A percentile compares a stretch with the other conserved stretches of the same genome.
These are phyloP conservation scores for Escarpia spicata DNA, from an alignment of 2,888 invertebrate genomes.

Conservation along the genomic window DNA sequence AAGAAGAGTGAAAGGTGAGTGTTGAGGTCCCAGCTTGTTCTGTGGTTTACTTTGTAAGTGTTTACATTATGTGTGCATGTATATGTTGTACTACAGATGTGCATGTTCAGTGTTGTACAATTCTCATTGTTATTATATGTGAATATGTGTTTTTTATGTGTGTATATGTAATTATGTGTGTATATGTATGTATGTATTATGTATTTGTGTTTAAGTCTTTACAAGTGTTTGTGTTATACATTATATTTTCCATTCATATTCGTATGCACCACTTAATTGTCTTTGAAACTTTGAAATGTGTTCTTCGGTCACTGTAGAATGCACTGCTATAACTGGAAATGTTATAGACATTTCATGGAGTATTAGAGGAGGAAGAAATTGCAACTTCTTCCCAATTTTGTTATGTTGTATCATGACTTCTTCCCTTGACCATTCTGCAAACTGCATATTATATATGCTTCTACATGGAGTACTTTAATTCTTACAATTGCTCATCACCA, in stretches of 20 bases:
- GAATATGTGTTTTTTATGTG: neutral
- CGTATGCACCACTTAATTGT: neutral
- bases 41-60: neutral
- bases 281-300: neutral
- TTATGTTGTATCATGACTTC: neutral
- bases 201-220: too few species aligned
- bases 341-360: neutral
- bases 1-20: constrained; percentile 2
- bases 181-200: neutral
- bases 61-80: neutral
- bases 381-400: neutral
- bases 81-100: neutral
- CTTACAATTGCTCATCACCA: too few species aligned
- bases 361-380: neutral
- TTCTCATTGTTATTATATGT: neutral
- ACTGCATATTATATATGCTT: neutral
- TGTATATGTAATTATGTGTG: neutral
- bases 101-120: neutral
- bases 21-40: neutral
- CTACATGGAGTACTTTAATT: too few species aligned
- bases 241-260: neutral
- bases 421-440: neutral
- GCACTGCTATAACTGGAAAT: neutral
- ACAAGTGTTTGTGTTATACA: neutral
- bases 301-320: neutral